Conservation (phyloP, 1,140 invertebrate species). For the Mactra quadrangularis region DNA sequence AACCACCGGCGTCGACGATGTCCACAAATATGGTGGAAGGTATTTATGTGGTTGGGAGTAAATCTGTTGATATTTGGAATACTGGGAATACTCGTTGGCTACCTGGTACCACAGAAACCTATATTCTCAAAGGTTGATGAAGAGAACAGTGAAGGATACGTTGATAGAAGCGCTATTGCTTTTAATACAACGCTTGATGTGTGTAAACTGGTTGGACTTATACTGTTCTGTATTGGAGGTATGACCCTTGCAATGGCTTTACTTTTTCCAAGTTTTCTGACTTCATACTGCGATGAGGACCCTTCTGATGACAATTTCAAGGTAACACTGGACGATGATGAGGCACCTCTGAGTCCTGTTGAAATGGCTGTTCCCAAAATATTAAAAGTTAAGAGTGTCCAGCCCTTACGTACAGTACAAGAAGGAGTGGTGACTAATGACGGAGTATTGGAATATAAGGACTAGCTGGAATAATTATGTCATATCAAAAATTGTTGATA, state of each 20-base stretch:
- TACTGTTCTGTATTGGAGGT: slow-evolving; percentile 85
- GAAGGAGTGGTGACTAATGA: slow-evolving; percentile 55
- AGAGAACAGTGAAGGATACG: slow-evolving; percentile 81
- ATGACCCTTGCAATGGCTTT: slow-evolving; percentile 84
- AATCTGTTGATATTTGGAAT: slow-evolving; percentile 84
- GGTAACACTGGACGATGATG: slow-evolving; percentile 64
- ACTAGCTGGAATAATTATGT: slow-evolving; percentile 16
- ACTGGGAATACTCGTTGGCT: slow-evolving; percentile 85
- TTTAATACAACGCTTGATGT: slow-evolving; percentile 85
- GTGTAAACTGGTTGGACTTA: slow-evolving; percentile 85
- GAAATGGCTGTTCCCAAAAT: slow-evolving; percentile 79
- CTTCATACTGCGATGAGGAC: slow-evolving; percentile 83
- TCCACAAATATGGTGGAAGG: slow-evolving; percentile 84
- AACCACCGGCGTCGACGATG: slow-evolving; percentile 75
- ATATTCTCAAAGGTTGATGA: slow-evolving; percentile 84
- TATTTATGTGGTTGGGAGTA: slow-evolving; percentile 84
- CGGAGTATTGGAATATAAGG: slow-evolving; percentile 53
- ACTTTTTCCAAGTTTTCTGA: slow-evolving; percentile 84
- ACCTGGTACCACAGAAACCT: slow-evolving; percentile 84
- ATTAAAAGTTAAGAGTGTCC: slow-evolving; percentile 78
- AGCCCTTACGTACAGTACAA: slow-evolving; percentile 70
- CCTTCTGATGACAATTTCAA: slow-evolving; percentile 61
- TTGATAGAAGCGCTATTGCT: slow-evolving; percentile 83
- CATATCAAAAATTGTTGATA: background rate
- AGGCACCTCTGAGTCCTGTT: slow-evolving; percentile 74